Conservation (phyloP, 2,113 vertebrate species). For the Apteryx mantelli region DNA sequence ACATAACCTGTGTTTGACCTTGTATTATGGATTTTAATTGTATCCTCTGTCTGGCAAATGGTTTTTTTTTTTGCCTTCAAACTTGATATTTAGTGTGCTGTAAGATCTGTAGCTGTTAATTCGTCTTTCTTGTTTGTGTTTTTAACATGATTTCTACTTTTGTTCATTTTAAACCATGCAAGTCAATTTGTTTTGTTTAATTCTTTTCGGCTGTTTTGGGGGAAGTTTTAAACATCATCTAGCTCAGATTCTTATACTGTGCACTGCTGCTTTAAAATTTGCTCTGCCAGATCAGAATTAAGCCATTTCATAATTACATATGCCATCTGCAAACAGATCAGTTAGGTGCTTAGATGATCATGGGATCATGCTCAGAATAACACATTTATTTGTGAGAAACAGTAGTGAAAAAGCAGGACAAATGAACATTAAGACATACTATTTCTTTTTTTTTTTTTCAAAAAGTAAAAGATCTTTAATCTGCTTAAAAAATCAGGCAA, state of each 20-base stretch:
- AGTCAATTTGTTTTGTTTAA: not conserved
- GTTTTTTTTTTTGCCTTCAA: not conserved
- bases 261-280: not conserved
- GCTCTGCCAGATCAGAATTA: slow-evolving; percentile 12
- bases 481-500: not conserved
- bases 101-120: not conserved
- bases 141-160: not conserved
- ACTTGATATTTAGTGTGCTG: not conserved
- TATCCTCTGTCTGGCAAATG: not conserved
- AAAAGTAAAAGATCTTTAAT: not conserved
- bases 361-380: not conserved
- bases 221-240: not conserved
- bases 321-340: not conserved
- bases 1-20: not conserved
- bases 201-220: not conserved
- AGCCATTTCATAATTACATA: not conserved
- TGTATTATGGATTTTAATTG: slow-evolving; percentile 1
- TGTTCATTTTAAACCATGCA: not conserved
- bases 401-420: not conserved
- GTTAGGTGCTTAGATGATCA: not conserved
- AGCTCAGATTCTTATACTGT: not conserved
- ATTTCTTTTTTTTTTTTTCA: not conserved
- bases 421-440: not conserved
- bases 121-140: not conserved
- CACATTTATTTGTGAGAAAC: not conserved